A percentile compares a stretch with the other conserved stretches of the same genome.
phyloP scores from a whole-genome alignment of 1,140 invertebrate genomes.

The Catajapyx aquilonaris region DNA sequence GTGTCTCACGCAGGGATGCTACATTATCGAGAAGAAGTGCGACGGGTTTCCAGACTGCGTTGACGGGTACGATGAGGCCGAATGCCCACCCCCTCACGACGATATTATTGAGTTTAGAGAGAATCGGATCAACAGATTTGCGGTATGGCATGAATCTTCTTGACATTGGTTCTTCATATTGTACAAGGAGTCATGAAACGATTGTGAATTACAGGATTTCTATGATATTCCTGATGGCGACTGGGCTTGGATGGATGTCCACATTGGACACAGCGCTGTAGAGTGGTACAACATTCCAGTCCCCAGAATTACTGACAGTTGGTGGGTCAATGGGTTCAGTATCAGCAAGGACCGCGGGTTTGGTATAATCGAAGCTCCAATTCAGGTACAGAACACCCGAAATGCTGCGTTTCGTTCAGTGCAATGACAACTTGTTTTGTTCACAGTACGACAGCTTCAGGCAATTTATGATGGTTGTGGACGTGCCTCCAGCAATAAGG shows the following conservation, averaged over 20 bases:
- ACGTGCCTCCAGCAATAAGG: slow-evolving; percentile 24
- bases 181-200: no score
- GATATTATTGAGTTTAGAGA: slow-evolving; percentile 12
- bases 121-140: slow-evolving; percentile 10
- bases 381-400: no score
- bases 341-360: slow-evolving; percentile 24
- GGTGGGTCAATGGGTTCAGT: slow-evolving; percentile 24
- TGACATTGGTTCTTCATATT: no score
- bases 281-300: slow-evolving; percentile 20
- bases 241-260: slow-evolving; percentile 25
- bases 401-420: neutral
- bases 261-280: slow-evolving; percentile 21
- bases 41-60: slow-evolving; percentile 21
- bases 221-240: slow-evolving; percentile 22
- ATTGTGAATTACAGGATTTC: slow-evolving; percentile 16
- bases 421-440: slow-evolving; percentile 5
- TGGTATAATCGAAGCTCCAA: slow-evolving; percentile 16
- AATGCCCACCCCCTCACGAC: slow-evolving; percentile 15
- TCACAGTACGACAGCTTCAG: slow-evolving; percentile 24
- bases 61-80: slow-evolving; percentile 22
- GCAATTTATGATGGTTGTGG: slow-evolving; percentile 31
- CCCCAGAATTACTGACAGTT: slow-evolving; percentile 21
- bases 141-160: no score
- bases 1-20: slow-evolving; percentile 19
- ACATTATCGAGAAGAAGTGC: slow-evolving; percentile 16